Evolutionary conservation across 2,888 invertebrate species (phyloP).

Genomic region (Aelia acuminata): DNA sequence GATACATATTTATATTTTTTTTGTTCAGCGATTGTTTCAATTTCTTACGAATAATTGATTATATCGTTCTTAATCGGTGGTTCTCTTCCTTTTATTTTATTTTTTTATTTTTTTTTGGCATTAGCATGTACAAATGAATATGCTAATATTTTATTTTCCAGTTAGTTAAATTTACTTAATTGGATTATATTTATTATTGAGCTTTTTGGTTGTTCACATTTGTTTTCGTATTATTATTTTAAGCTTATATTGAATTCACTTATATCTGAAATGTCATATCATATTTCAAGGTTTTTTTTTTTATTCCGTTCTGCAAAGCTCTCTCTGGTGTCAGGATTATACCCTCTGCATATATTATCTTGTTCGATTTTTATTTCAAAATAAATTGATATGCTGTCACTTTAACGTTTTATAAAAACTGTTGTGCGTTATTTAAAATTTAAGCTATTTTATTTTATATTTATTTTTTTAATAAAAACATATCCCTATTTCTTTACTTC

Average conservation of each 20-base stretch:
- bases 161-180: too few relatives aligned
- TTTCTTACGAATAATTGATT: too few relatives aligned
- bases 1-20: too few relatives aligned
- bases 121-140: too few relatives aligned
- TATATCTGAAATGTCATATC: background rate
- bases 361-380: background rate
- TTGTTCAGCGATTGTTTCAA: too few relatives aligned
- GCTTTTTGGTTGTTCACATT: background rate
- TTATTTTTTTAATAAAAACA: too few relatives aligned
- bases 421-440: background rate
- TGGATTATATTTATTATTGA: too few relatives aligned
- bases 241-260: background rate
- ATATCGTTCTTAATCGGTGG: too few relatives aligned
- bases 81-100: too few relatives aligned
- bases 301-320: background rate
- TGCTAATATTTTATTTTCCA: too few relatives aligned
- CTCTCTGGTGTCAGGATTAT: background rate
- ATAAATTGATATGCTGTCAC: background rate
- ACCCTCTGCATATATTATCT: background rate
- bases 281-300: background rate
- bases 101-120: too few relatives aligned
- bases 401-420: background rate
- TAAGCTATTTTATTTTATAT: background rate
- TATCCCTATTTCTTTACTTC: too few relatives aligned
- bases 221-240: background rate